Base-by-base conservation (phyloP, 2,888 invertebrate species). In the Pyralis farinalis region DNA sequence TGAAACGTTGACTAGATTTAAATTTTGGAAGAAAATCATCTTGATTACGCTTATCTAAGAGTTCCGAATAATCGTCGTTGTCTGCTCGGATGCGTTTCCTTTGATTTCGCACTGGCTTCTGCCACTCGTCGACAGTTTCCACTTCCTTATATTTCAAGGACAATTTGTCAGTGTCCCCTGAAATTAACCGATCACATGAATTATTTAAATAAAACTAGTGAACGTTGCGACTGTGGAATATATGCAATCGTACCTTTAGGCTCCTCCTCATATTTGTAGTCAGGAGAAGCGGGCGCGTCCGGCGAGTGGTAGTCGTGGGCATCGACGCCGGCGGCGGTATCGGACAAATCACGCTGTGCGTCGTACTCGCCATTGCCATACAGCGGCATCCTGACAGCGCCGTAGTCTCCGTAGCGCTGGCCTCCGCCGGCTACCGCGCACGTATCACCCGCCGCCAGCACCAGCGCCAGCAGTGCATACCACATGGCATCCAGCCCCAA, bases 251-350 rank as follows among this genome's bases (percentile, higher is more conserved):
- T 32, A 44, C 39, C 35, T 21, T 43, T 40, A 7, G 16, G 3
- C 10, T 72, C 68, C 34, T 80, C 81, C 27, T 77, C 75, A 47
- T 73, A 77, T 49, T 76, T 78, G 52, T 84, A 84, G 55, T 84
- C 82, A 20, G 68, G 63, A n/a, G 69, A 52, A 11, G 74, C 69
- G 20, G 74, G 57, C 10, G 67, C 67, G 37, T 77, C 80, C 2
- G 65, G 72, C 32, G 78, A 62, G 37, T 62, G 63, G 46, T 83
- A 81, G 38, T 80, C 80, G 5, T 72, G 72, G 3, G 51, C 51
- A 35, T 38, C 40, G 20, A n/a, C 16, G 44, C 49, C 41, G 42
- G 43, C 33, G 37, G 43, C 39, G 22, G 35, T 42, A 8, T 35
- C 52, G 11, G 32, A 38, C 40, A 31, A 33, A 28, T 59, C 64